Conservation (phyloP, 2,888 invertebrate genomes). For the Drosophila bunnanda region DNA sequence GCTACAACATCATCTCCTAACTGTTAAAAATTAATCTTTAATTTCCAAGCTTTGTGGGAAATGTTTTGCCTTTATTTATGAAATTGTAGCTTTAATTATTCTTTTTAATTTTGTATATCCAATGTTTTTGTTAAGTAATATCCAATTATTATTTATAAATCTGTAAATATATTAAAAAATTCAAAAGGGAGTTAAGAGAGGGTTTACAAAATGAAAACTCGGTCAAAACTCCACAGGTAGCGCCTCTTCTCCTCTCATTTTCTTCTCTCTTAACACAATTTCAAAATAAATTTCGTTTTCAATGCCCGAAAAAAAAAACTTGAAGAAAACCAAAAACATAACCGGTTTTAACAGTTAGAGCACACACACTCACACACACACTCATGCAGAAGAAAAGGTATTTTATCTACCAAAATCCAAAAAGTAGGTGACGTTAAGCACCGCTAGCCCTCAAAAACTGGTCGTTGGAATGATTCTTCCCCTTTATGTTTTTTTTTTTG, state of each 20-base stretch:
- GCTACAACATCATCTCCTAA: not conserved
- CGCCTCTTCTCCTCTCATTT: constrained; percentile 19
- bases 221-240: constrained; percentile 63
- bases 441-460: constrained; percentile 73
- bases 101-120: too few species aligned
- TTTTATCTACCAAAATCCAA: constrained; percentile 54
- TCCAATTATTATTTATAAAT: not conserved
- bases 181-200: not conserved
- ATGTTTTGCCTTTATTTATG: not conserved
- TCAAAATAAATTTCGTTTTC: constrained; percentile 72
- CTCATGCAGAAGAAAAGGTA: constrained; percentile 35
- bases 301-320: constrained; percentile 60
- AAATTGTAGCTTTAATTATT: too few species aligned
- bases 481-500: constrained; percentile 26
- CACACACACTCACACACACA: constrained; percentile 30
- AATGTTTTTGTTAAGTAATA: too few species aligned
- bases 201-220: constrained; percentile 41
- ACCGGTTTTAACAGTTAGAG: constrained; percentile 72
- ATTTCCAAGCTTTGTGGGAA: not conserved
- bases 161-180: not conserved
- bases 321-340: constrained; percentile 25
- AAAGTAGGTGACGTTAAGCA: constrained; percentile 78
- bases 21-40: not conserved
- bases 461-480: constrained; percentile 58
- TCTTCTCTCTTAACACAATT: constrained; percentile 31